A percentile compares a stretch with the other conserved stretches of the same genome.
Evolutionary conservation across 2,888 invertebrate genomes (phyloP).

Genomic region (Neoascia interrupta): DNA sequence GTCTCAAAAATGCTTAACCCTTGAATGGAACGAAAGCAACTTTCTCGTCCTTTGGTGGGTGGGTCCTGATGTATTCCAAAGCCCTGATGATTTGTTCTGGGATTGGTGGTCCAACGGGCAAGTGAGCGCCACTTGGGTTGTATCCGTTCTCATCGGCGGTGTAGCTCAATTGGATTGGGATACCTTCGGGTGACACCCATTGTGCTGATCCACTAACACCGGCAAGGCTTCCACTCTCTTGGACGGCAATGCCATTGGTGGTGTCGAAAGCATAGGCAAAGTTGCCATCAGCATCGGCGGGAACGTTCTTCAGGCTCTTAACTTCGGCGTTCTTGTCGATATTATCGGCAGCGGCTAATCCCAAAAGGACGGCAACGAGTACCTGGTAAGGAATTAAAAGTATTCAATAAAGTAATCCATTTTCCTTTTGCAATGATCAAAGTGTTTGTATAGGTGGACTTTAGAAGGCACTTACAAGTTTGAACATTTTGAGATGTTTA

Average conservation of each 20-base stretch:
- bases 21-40: too few relatives aligned
- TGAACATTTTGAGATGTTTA: conserved; percentile 59
- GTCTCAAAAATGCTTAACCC: too few relatives aligned
- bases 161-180: conserved; percentile 79
- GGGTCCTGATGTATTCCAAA: conserved; percentile 81
- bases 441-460: background rate
- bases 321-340: conserved; percentile 77
- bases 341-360: conserved; percentile 76
- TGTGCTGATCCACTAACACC: conserved; percentile 81
- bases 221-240: conserved; percentile 81
- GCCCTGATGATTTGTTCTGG: conserved; percentile 81
- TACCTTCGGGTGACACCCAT: conserved; percentile 82
- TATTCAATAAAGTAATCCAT: background rate
- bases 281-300: conserved; percentile 79
- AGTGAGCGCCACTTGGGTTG: conserved; percentile 79
- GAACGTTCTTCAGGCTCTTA: conserved; percentile 79
- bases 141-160: conserved; percentile 83
- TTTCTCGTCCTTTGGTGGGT: conserved; percentile 76
- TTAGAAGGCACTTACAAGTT: conserved; percentile 51
- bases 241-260: conserved; percentile 82
- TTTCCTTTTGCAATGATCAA: too few relatives aligned
- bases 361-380: conserved; percentile 72
- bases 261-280: conserved; percentile 81
- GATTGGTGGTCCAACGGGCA: conserved; percentile 81
- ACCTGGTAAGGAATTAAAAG: conserved; percentile 22